A percentile compares a stretch with the other conserved stretches of the same genome.
Evolutionary conservation across 1,140 invertebrate genomes (phyloP).

Genomic region (Saccostrea glomerata): DNA sequence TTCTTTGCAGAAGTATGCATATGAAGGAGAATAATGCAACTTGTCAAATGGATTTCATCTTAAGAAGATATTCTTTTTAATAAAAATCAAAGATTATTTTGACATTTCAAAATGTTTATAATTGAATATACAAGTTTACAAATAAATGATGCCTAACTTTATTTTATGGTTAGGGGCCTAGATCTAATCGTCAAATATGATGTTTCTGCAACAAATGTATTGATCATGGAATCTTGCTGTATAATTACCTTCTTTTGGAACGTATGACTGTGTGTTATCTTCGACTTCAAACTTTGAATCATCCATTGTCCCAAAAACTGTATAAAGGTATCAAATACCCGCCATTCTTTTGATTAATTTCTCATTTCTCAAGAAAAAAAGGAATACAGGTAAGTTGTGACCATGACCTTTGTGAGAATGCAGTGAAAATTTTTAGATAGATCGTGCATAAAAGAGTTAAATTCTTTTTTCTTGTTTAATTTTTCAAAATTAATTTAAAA

Average conservation of each 20-base stretch:
- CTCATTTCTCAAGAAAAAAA: background rate
- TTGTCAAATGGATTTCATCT: too few species aligned
- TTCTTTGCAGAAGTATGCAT: too few species aligned
- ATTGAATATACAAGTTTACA: too few species aligned
- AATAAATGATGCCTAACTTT: too few species aligned
- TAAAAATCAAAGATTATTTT: too few species aligned
- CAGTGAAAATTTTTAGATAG: background rate
- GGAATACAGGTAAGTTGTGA: background rate
- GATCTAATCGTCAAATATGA: too few species aligned
- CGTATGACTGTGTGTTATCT: background rate
- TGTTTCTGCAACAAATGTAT: background rate
- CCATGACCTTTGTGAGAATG: background rate
- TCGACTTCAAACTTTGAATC: constrained; percentile 10
- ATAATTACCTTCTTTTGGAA: constrained; percentile 17
- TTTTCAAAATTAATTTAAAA: background rate
- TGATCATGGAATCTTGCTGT: background rate
- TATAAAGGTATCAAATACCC: background rate
- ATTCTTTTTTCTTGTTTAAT: background rate
- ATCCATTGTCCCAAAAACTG: background rate
- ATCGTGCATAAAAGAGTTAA: background rate
- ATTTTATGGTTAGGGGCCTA: too few species aligned
- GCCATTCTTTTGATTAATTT: background rate
- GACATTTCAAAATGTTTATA: too few species aligned
- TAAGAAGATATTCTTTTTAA: too few species aligned
- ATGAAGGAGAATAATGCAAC: too few species aligned